Base-by-base conservation (phyloP, 2,797 vertebrate species). In the Liasis olivaceus region DNA sequence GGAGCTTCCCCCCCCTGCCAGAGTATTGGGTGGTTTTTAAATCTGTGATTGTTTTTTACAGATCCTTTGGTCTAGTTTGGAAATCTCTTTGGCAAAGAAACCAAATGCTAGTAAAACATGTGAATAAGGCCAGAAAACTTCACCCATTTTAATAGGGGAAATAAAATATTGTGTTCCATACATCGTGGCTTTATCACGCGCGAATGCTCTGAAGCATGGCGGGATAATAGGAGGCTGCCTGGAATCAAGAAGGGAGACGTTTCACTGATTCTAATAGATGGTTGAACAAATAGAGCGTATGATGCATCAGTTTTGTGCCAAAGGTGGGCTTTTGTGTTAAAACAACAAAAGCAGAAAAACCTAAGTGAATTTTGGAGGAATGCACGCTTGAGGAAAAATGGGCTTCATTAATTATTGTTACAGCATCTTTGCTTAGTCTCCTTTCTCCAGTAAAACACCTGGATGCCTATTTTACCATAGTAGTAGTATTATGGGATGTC, bases 21-120 rank as follows among this genome's bases (percentile, higher is more conserved):
- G 13, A 31, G 22, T 2, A 24, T 28, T 42, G 0, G 0, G 59
- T 17, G 63, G 0, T 0, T 84, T 88, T 59, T 36, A 85, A 85
- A 54, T 26, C 63, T 26, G 0, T 0, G 8, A 36, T 42, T 85
- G 6, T 56, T 7, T 81, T 95, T 90, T 66, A 60, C 9, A 58
- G 58, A 7, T 28, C 47, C 58, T 84, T 36, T 69, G 63, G 54
- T 66, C 93, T 2, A 0, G 4, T 0, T 89, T 63, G 20, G 77
- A 36, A 1, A 64, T 7, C 1, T n/a, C 0, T n/a, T 1, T 47
- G 31, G 63, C 4, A 28, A 0, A 1, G 62, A 47, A 2, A 2
- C 17, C 0, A 51, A 26, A 86, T 31, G 77, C 85, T 24, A 9
- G 36, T 20, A 54, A 3, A 58, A 54, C 47, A n/a, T 15, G 64